Evolutionary conservation across 2,113 vertebrate genomes (phyloP).

Genomic region (Nyctibius bracteatus): DNA sequence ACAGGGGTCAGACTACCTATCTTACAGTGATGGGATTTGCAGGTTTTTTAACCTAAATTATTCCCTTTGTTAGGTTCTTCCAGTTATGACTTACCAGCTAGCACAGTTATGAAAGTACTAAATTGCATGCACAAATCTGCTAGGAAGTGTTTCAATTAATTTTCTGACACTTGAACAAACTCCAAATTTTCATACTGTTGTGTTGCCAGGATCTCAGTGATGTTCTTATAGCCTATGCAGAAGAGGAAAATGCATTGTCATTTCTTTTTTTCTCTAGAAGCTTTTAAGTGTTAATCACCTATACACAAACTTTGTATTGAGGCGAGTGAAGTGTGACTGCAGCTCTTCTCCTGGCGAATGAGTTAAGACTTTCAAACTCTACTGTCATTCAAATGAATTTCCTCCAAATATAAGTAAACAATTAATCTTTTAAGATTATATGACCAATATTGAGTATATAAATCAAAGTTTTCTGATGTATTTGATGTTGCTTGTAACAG

Average conservation of each 20-base stretch:
- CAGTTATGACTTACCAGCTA: not conserved
- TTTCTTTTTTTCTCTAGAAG: not conserved
- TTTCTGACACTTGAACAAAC: not conserved
- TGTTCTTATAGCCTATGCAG: not conserved
- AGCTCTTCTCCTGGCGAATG: not conserved
- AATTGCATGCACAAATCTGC: not conserved
- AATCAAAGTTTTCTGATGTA: not conserved
- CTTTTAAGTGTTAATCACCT: not conserved
- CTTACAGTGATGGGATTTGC: not conserved
- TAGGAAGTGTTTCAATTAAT: not conserved
- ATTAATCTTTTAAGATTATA: not conserved
- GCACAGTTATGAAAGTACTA: not conserved
- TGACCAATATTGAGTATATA: not conserved
- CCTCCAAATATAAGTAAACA: not conserved
- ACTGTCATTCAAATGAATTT: not conserved
- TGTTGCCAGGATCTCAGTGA: not conserved
- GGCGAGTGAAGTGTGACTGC: not conserved
- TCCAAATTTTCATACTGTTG: not conserved
- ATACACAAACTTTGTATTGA: not conserved
- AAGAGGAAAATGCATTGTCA: not conserved
- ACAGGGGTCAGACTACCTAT: not conserved
- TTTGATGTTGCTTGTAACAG: not conserved
- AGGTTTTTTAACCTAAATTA: not conserved
- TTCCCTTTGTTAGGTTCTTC: not conserved
- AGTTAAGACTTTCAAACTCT: not conserved